These are phyloP conservation scores for Aphelinus certus DNA, from an alignment of 1,140 invertebrate species.

Conservation along the genomic window DNA sequence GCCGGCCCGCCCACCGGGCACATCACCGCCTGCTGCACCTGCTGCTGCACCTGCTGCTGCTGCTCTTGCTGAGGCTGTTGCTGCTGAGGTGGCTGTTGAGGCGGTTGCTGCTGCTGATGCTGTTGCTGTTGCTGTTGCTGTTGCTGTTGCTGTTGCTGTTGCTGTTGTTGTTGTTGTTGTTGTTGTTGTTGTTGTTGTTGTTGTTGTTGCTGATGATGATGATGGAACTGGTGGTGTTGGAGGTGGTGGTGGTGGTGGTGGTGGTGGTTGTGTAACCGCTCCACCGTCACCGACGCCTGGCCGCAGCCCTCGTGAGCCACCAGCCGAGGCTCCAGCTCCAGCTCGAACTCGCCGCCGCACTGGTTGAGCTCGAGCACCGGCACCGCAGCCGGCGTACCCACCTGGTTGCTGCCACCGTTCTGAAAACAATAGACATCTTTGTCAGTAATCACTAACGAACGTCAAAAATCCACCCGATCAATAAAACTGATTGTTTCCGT, in stretches of 20 bases:
- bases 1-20: not conserved
- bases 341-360: conserved; percentile 8
- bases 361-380: conserved; percentile 5
- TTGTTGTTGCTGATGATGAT: not conserved
- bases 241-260: conserved; percentile 69
- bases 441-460: too few species aligned
- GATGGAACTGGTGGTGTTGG: conserved; percentile 64
- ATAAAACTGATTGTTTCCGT: too few species aligned
- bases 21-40: conserved; percentile 60
- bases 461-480: too few species aligned
- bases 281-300: conserved; percentile 74
- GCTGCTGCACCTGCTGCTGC: too few species aligned
- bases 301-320: not conserved
- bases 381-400: not conserved
- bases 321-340: conserved; percentile 6
- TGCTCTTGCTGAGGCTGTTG: not conserved
- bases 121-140: too few species aligned
- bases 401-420: conserved; percentile 4
- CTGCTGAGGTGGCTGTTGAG: not conserved
- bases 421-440: not conserved
- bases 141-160: not conserved
- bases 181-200: too few species aligned
- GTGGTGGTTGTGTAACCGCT: conserved; percentile 68
- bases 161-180: not conserved
- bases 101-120: not conserved